Evolutionary conservation across 2,888 invertebrate genomes (phyloP), one percentile per base, ranked within the genome.

Genomic region (Caenorhabditis panamensis): DNA sequence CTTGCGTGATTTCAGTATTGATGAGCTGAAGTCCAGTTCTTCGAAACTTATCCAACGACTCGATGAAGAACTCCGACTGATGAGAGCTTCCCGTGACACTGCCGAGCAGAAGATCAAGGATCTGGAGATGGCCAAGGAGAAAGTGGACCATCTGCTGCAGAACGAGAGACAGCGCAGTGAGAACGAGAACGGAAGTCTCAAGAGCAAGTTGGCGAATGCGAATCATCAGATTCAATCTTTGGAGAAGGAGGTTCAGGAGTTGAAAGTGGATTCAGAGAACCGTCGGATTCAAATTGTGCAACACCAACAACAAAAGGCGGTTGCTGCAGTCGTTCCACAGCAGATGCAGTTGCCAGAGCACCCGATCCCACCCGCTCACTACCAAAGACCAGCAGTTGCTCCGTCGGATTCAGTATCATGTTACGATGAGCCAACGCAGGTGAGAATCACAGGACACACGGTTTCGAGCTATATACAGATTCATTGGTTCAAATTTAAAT

Each of bases 331-430:
- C 1, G 41, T 61, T 16, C 80, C 75, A 5, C 75, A 75, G 51
- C 75, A 37, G 16, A 41, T 68, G 16, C 62, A 68, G 2, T n/a
- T 59, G 8, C 47, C 54, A 2, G 59, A 67, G 44, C 53, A 41
- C 8, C 71, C 59, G n/a, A 24, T 61, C 22, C 44, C 66, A 22
- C 63, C 72, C 2, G 11, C 37, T 47, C 62, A 72, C 24, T 72
- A 36, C 16, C 66, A 66, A 13, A 59, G 66, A 54, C 71, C 71
- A 24, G 31, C 56, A 24, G 28, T 63, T 13, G 56, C 72, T 24
- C 53, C 72, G 6, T 67, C 73, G 8, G 79, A 79, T 58, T 73
- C 72, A 4, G 67, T 79, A 13, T 79, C 79, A 16, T 79, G 79
- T 31, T 73, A 73, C 26, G 69, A 78, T 31, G 79, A 79, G 3